Evolutionary conservation across 1,140 invertebrate genomes (phyloP), one percentile per base, ranked within the genome.

Genomic region (Nasonia vitripennis): DNA sequence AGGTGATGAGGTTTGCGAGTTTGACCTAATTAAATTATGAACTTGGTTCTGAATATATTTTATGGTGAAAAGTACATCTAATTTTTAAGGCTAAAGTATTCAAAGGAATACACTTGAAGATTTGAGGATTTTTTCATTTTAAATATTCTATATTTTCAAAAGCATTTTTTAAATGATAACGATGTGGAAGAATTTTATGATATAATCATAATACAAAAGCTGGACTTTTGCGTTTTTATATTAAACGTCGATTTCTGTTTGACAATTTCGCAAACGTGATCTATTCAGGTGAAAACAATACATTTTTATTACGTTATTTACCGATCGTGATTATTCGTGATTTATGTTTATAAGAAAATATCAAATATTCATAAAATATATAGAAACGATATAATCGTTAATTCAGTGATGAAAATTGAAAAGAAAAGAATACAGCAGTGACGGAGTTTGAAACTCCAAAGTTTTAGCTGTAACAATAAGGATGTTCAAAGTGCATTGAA

Each of bases 331-430:
- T 62, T 14, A 37, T 37, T 80, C 34, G 48, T 80, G 78, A 67
- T 80, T 79, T 45, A 62, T 80, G 37, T n/a, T 37, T 20, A 23
- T 68, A 68, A 23, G 68, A 79, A 45, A 17, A 2, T 27, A 27
- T n/a, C 20, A 48, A 45, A 55, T 20, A 10, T n/a, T 78, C 10
- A 11, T 48, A 55, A 78, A 14, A 62, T 34, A 78, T 78, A 51
- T 78, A 62, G 17, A 62, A 31, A 78, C 37, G 78, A 80, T 80
- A 10, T 20, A 67, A 68, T 80, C 34, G 78, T 68, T 68, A 27
- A 41, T 37, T 37, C 31, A 20, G 45, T 45, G 34, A 45, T 48
- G 23, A 51, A 51, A 51, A 6, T 48, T 51, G 10, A 48, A n/a
- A 23, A 23, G 20, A n/a, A 78, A 62, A 51, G 11, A 48, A 48